Base-by-base conservation (phyloP, 2,888 invertebrate species). In the Idaea straminata region DNA sequence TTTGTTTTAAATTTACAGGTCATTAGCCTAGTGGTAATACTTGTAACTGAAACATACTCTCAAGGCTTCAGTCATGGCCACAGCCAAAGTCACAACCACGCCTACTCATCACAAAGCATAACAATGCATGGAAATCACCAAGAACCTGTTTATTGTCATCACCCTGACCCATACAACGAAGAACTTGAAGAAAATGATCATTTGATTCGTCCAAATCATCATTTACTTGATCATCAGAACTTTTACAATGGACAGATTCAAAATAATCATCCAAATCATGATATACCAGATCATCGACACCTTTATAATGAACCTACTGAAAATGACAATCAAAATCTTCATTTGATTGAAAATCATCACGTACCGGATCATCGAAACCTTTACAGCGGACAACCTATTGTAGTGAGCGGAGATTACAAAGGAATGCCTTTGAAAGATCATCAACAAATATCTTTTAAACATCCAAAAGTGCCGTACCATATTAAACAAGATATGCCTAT, bases 51-150 rank as follows among this genome's bases (percentile, higher is more conserved):
- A 5, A 73, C 75, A 15, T 71, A 75, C 0, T 74, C 74, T 0
- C 74, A 75, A 66, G 69, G 65, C 47, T 47, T 47, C 0, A 67
- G 65, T 47, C 65, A 72, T 15, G 68, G 66, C 7, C 65, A 74
- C 57, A 66, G 76, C n/a, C 77, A 80, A 4, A 78, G 77, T 38
- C 77, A 80, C 65, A 75, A 72, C 7, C 79, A 81, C 61, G 81
- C 80, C 15, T 74, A 78, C 72, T 83, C 83, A 5, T 82, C 82
- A 3, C 85, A 84, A 64, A 82, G 77, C 67, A 79, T 83, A 64
- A 74, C 75, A 25, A 74, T 81, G 64, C 81, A 84, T 64, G 79
- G 82, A 16, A 59, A 65, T n/a, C 64, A 69, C 58, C 61, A 68
- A 47, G 65, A 63, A 57, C 65, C 62, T 47, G 63, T 64, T 25